These are phyloP conservation scores for Forbesichthys papilliferus DNA, from an alignment of 2,113 vertebrate species.

Conservation along the genomic window DNA sequence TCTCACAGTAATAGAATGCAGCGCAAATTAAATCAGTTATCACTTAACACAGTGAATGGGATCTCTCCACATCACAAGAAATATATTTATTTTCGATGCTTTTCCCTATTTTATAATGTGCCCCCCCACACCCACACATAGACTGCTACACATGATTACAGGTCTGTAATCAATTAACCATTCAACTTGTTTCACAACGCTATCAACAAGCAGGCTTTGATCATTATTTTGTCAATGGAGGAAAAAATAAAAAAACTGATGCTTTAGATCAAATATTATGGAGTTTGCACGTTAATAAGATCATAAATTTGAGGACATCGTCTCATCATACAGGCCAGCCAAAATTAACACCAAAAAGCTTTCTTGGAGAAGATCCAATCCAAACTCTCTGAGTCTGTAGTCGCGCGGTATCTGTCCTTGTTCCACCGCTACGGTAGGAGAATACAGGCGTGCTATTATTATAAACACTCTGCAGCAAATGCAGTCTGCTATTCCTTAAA, in stretches of 20 bases:
- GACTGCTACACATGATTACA: not conserved
- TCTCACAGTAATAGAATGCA: constrained; percentile 40
- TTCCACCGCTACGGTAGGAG: not conserved
- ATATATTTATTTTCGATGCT: not conserved
- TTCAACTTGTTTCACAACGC: too few relatives aligned
- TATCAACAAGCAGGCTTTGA: too few relatives aligned
- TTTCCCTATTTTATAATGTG: not conserved
- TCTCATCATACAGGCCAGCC: too few relatives aligned
- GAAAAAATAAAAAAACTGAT: not conserved
- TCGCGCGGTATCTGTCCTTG: constrained; percentile 17
- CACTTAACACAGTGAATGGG: constrained; percentile 23
- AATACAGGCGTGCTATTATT: too few relatives aligned
- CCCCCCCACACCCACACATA: not conserved
- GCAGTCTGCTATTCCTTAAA: too few relatives aligned
- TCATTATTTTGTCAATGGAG: too few relatives aligned
- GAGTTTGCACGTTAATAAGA: not conserved
- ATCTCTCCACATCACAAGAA: not conserved
- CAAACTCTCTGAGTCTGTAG: not conserved
- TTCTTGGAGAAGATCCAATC: constrained; percentile 25
- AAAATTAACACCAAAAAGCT: not conserved
- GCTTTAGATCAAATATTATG: not conserved
- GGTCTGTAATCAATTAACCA: too few relatives aligned
- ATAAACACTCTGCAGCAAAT: too few relatives aligned
- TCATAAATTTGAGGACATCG: not conserved
- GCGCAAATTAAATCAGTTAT: constrained; percentile 22